Base-by-base conservation (phyloP, 2,888 invertebrate species). In the Apoderus coryli region DNA sequence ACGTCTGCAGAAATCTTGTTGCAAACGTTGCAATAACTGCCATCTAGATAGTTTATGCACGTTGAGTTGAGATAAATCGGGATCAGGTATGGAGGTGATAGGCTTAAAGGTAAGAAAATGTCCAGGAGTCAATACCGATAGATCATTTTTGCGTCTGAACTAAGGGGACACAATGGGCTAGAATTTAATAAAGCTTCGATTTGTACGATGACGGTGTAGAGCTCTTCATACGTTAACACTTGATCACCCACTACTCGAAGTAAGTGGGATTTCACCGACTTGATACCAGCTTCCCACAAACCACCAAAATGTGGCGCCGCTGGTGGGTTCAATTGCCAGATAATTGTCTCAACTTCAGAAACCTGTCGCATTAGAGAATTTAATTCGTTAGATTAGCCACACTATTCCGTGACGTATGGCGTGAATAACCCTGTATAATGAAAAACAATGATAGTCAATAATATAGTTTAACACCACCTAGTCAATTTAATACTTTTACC, bases 1-100 rank as follows among this genome's bases (percentile, higher is more conserved):
- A 14, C 25, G 14, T n/a, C 14, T 15, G 35, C 37, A 37, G 29
- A 37, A 37, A 4, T 37, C 26, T 16, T 39, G 39, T 6, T 35
- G 34, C 7, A 35, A 7, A 14, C 11, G 13, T 19, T 30, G 30
- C 4, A 36, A n/a, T 9, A 36, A 23, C 22, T 36, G 34, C 34
- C 36, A 31, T 2, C 27, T 14, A 19, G 19, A 19, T n/a, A 34
- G 10, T n/a, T n/a, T n/a, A n/a, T n/a, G n/a, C n/a, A n/a, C n/a
- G n/a, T n/a, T n/a, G n/a, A n/a, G n/a, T n/a, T n/a, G n/a, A n/a
- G n/a, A n/a, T n/a, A n/a, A n/a, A n/a, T n/a, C n/a, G n/a, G n/a
- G n/a, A n/a, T n/a, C n/a, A n/a, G n/a, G n/a, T n/a, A n/a, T n/a
- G n/a, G n/a, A n/a, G n/a, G n/a, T n/a, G n/a, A n/a, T n/a, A n/a